phyloP scores from a whole-genome alignment of 2,113 vertebrate species.

The Ginglymostoma cirratum region DNA sequence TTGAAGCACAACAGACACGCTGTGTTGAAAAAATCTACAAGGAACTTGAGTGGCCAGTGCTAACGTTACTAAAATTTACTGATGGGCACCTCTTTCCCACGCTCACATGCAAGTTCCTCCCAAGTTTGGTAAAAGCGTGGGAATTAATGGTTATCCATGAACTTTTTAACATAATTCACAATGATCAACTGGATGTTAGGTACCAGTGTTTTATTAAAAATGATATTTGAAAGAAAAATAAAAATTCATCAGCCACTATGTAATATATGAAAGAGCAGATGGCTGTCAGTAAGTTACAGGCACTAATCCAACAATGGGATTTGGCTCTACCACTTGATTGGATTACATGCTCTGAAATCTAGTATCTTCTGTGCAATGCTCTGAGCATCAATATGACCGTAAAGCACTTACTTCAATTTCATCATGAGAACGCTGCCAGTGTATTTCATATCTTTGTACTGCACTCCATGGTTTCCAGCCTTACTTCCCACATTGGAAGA shows the following conservation, averaged over 20 bases:
- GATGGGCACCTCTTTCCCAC: neutral
- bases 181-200: neutral
- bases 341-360: neutral
- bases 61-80: neutral
- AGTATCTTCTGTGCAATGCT: neutral
- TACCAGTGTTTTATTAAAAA: neutral
- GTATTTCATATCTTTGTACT: neutral
- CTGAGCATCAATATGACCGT: neutral
- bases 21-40: neutral
- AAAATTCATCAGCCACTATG: neutral
- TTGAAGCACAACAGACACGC: neutral
- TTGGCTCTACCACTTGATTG: slow-evolving; percentile 18
- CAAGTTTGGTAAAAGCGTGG: neutral
- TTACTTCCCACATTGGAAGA: no score
- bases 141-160: neutral
- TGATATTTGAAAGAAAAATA: neutral
- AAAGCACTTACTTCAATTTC: neutral
- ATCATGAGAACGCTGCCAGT: neutral
- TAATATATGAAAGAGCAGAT: slow-evolving; percentile 5
- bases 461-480: neutral
- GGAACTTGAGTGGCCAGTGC: neutral
- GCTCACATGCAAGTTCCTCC: neutral
- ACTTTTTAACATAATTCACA: neutral
- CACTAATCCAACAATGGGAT: slow-evolving; percentile 21
- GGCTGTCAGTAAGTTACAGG: slow-evolving; percentile 9